phyloP scores from a whole-genome alignment of 2,113 vertebrate genomes.

The Brachypteracias leptosomus region DNA sequence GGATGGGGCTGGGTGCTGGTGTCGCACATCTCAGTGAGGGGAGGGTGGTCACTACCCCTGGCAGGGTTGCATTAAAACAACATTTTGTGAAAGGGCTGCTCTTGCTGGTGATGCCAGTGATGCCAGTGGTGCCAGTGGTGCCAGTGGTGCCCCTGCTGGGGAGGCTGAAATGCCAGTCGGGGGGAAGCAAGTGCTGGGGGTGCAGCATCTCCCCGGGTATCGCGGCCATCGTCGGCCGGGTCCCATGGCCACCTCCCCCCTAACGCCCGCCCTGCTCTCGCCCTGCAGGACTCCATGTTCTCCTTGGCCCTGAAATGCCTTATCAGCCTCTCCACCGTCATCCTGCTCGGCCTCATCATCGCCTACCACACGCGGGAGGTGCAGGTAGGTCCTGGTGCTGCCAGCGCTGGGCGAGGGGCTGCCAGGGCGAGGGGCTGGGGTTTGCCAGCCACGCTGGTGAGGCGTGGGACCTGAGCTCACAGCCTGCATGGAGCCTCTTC shows the following conservation, averaged over 20 bases:
- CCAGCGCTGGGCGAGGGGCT: accelerated
- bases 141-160: not conserved
- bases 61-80: not conserved
- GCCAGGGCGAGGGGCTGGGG: not conserved
- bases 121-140: not conserved
- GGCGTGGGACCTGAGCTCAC: not conserved
- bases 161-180: accelerated
- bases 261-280: not conserved
- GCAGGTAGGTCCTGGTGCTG: constrained; percentile 68
- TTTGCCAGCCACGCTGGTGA: not conserved
- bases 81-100: not conserved
- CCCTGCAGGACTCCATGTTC: constrained; percentile 82
- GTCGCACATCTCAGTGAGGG: not conserved
- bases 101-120: not conserved
- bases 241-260: not conserved
- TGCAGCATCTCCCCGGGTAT: not conserved
- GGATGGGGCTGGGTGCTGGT: not conserved
- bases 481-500: not conserved
- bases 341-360: constrained; percentile 81
- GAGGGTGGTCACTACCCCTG: not conserved
- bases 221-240: accelerated
- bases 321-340: constrained; percentile 82
- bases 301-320: constrained; percentile 86
- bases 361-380: constrained; percentile 83
- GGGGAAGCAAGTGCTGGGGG: not conserved